Percentiles rank a stretch among this genome's conserved stretches.
Evolutionary conservation across 2,888 invertebrate genomes (phyloP).

Genomic region (Cyaniris semiargus): DNA sequence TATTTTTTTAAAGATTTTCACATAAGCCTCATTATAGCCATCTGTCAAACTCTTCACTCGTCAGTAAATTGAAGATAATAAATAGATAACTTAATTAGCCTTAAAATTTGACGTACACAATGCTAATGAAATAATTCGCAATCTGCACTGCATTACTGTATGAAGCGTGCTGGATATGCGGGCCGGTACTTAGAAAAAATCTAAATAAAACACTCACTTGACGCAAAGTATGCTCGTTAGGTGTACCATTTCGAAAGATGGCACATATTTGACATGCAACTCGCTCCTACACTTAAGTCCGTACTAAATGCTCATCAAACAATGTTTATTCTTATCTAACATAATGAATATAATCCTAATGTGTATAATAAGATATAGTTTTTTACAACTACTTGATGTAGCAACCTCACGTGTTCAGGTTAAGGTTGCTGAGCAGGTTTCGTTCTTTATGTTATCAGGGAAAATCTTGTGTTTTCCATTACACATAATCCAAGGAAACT

Average conservation of each 20-base stretch:
- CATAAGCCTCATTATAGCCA: too few species aligned
- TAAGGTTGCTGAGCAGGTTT: background rate
- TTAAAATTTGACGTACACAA: background rate
- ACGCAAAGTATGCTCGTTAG: constrained; percentile 51
- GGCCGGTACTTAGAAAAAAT: background rate
- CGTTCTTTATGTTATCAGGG: background rate
- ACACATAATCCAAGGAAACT: background rate
- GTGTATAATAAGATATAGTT: background rate
- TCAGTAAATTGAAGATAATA: too few species aligned
- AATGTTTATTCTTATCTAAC: constrained; percentile 15
- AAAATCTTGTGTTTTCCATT: background rate
- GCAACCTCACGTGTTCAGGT: background rate
- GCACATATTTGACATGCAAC: background rate
- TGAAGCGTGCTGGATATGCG: background rate
- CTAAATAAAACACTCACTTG: constrained; percentile 48
- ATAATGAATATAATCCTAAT: constrained; percentile 2
- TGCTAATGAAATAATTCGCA: background rate
- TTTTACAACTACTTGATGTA: background rate
- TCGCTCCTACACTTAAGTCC: background rate
- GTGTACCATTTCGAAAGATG: constrained; percentile 50
- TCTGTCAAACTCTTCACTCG: too few species aligned
- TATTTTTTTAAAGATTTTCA: too few species aligned
- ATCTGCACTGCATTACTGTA: constrained; percentile 2
- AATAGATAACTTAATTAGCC: background rate
- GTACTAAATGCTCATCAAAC: background rate